Evolutionary conservation across 2,113 vertebrate genomes (phyloP).

Genomic region (Puma concolor): DNA sequence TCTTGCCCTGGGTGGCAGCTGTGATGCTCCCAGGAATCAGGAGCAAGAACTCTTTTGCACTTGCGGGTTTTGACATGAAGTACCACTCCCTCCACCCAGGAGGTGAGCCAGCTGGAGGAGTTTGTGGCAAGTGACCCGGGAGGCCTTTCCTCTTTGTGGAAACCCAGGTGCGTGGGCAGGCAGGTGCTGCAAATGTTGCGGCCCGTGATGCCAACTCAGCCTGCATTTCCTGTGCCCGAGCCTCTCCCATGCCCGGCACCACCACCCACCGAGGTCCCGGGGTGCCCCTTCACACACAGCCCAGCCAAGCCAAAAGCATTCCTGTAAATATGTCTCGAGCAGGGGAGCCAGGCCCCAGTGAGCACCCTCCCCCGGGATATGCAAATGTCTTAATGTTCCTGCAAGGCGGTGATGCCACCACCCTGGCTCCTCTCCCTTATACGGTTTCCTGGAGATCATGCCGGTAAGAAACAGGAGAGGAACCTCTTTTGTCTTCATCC

Average conservation of each 20-base stretch:
- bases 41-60: not conserved
- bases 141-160: not conserved
- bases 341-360: not conserved
- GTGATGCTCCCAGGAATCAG: not conserved
- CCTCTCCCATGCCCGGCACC: not conserved
- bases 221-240: fast-evolving
- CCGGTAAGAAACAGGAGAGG: not conserved
- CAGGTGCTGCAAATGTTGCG: not conserved
- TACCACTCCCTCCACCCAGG: too few species aligned
- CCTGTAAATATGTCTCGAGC: not conserved
- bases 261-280: not conserved
- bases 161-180: not conserved
- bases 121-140: fast-evolving
- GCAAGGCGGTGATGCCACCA: fast-evolving
- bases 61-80: not conserved
- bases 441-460: not conserved
- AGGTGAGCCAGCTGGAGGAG: not conserved
- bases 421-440: not conserved
- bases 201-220: not conserved
- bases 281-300: not conserved
- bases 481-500: not conserved
- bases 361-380: not conserved
- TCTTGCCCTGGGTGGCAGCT: not conserved
- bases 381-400: not conserved
- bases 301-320: not conserved